phyloP scores from a whole-genome alignment of 2,797 vertebrate species.

The Pristis pectinata region DNA sequence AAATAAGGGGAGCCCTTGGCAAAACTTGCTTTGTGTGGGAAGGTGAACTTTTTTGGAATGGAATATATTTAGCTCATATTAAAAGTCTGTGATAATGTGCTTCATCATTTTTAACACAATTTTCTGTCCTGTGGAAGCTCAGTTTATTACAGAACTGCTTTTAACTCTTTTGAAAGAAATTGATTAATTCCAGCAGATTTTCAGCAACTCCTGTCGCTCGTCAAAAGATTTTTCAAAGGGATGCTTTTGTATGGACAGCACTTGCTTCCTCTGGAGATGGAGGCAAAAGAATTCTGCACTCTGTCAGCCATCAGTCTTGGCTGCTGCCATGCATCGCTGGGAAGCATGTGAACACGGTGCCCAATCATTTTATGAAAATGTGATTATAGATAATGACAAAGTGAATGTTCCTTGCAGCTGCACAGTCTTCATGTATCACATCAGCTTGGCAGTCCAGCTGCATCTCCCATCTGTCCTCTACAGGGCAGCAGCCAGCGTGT shows the following conservation, averaged over 20 bases:
- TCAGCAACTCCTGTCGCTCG: background rate
- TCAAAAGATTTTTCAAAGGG: background rate
- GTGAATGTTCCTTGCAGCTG: constrained; percentile 28
- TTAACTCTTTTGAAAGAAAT: background rate
- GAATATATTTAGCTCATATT: background rate
- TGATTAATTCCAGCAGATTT: background rate
- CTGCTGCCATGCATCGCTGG: background rate
- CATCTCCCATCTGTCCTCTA: constrained; percentile 21
- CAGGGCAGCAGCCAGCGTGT: background rate
- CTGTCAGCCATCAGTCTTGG: background rate
- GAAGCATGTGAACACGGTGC: background rate
- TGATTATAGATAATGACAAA: constrained; percentile 33
- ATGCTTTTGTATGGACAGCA: background rate
- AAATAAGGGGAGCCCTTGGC: background rate
- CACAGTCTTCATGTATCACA: constrained; percentile 22
- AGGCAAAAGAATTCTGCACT: background rate
- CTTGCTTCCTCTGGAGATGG: background rate
- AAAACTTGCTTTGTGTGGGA: background rate
- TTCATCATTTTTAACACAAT: background rate
- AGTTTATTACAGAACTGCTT: background rate
- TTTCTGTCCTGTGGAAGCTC: background rate
- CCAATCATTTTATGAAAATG: constrained; percentile 14
- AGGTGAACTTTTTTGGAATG: background rate
- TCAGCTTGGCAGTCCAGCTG: constrained; percentile 23
- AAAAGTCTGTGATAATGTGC: background rate